These are phyloP conservation scores for Pomatorhinus ruficollis DNA, from an alignment of 2,113 vertebrate species.

Conservation along the genomic window DNA sequence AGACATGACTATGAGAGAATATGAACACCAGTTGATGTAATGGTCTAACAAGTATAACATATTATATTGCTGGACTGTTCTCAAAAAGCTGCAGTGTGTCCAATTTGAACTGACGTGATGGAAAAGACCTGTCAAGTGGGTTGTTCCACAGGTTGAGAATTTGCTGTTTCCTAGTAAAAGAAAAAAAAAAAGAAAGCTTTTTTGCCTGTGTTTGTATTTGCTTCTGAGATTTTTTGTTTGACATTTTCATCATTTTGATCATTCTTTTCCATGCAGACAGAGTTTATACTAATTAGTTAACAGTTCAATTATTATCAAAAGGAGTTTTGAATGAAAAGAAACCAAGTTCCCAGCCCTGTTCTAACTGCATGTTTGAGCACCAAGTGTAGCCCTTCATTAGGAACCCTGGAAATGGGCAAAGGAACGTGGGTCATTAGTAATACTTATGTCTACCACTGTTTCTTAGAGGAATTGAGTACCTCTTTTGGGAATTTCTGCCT, in stretches of 20 bases:
- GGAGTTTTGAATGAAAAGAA: conserved; percentile 35
- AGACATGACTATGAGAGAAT: neutral
- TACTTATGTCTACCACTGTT: neutral
- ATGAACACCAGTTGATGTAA: conserved; percentile 18
- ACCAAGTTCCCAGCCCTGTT: neutral
- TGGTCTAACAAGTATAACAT: neutral
- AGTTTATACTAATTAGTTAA: conserved; percentile 55
- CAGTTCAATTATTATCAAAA: conserved; percentile 54
- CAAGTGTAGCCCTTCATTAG: neutral
- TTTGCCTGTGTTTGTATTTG: neutral
- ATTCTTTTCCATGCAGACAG: neutral
- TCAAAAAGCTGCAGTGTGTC: neutral
- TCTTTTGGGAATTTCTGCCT: conserved; percentile 23
- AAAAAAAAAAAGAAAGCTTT: neutral
- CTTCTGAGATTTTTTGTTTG: neutral
- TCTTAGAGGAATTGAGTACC: neutral
- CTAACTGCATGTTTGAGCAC: neutral
- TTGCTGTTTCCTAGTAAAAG: neutral
- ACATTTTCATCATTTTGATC: conserved; percentile 23
- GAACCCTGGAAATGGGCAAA: neutral
- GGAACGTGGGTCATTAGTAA: conserved; percentile 12
- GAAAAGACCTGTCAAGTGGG: conserved; percentile 12
- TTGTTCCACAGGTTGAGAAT: neutral
- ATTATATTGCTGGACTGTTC: neutral
- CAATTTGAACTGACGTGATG: conserved; percentile 12